Evolutionary conservation across 2,797 vertebrate species (phyloP).

Genomic region (Sphenopsis melanotis): DNA sequence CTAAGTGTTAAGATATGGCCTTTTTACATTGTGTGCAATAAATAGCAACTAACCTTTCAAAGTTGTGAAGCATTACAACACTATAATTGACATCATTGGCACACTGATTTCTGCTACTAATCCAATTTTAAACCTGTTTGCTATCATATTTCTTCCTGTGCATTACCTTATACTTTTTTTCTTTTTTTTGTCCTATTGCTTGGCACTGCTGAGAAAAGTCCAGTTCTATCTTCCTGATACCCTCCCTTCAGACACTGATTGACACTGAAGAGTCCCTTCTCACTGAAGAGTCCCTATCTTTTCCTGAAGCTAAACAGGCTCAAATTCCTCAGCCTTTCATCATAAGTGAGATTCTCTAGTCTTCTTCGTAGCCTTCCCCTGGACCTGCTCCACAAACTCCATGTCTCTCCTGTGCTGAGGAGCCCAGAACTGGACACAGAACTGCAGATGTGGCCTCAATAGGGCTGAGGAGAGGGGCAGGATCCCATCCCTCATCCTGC

Average conservation of each 20-base stretch:
- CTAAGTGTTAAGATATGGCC: not conserved
- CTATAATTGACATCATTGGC: not conserved
- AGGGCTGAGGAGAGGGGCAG: not conserved
- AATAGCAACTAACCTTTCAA: not conserved
- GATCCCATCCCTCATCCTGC: rapidly evolving
- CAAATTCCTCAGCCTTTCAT: not conserved
- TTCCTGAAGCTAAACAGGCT: too few relatives aligned
- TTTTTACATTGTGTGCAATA: not conserved
- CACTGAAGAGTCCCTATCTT: not conserved
- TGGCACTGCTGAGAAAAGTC: not conserved
- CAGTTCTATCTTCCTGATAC: not conserved
- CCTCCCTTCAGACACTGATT: not conserved
- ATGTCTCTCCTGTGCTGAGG: not conserved
- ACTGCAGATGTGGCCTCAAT: not conserved
- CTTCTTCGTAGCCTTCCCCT: not conserved
- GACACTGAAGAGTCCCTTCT: not conserved
- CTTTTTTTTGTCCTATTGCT: not conserved
- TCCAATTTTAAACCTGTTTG: not conserved
- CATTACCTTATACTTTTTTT: not conserved
- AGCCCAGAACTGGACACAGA: not conserved
- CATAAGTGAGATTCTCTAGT: not conserved
- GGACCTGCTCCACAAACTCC: rapidly evolving
- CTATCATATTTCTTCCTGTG: not conserved
- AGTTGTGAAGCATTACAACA: not conserved
- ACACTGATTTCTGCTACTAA: not conserved